Base-by-base conservation (phyloP, 2,888 invertebrate species). In the Acronicta leporina region DNA sequence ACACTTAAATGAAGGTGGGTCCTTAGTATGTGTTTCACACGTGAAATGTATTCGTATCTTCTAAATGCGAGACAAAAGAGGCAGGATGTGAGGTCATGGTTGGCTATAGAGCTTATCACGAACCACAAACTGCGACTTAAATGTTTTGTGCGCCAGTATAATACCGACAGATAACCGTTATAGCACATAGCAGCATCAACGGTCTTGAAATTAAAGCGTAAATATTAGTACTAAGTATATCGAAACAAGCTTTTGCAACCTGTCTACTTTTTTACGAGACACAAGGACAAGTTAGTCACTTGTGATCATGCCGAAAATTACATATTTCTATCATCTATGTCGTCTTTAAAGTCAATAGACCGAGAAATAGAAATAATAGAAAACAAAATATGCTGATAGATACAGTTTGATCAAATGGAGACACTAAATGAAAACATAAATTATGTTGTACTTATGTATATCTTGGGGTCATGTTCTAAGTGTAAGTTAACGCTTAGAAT, bases 41-140 rank as follows among this genome's bases (percentile, higher is more conserved):
- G 44, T 68, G 25, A 20, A 20, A 60, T 52, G 50, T 52, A 50
- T 46, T 50, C 50, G 49, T 80, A 72, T 67, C 55, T 70, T 63
- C 52, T 73, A 56, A 67, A 73, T 62, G 72, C 64, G 75, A 79
- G 73, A 83, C 78, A 79, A 77, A 83, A 68, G 73, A 80, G 79
- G 75, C 81, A 81, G 84, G 82, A 82, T 80, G 83, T 77, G 73
- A 77, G 80, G 82, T 84, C 84, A 85, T 74, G 75, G 66, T 55
- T 64, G 79, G 78, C 71, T 66, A 79, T 84, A 76, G 75, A 82
- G 85, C 87, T 89, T 88, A 88, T 90, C 88, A 77, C 76, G 73
- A 68, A 67, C 86, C 82, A 59, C 86, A 86, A 82, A 86, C 81
- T 80, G 79, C 81, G 82, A 83, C 83, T 86, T 85, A 85, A 86